A percentile compares a stretch with the other conserved stretches of the same genome.
Evolutionary conservation across 2,888 invertebrate genomes (phyloP).

Genomic region (Perdita meconis): DNA sequence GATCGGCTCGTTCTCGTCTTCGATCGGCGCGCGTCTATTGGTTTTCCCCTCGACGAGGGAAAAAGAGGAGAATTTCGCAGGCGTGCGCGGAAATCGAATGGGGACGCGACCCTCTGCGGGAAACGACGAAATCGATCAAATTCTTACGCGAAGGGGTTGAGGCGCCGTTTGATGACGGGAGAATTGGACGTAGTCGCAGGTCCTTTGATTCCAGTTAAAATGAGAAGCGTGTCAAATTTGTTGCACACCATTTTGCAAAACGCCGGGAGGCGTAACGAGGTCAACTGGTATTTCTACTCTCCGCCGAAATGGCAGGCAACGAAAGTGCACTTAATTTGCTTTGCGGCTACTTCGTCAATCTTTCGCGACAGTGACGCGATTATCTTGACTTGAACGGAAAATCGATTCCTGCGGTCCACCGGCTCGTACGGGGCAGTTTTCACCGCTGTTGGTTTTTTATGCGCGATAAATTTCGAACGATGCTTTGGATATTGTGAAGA

Average conservation of each 20-base stretch:
- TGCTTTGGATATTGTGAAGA: neutral
- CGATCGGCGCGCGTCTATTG: neutral
- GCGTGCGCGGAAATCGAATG: slow-evolving; percentile 17
- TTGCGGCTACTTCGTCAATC: slow-evolving; percentile 12
- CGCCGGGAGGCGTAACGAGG: neutral
- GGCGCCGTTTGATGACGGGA: neutral
- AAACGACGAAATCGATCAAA: neutral
- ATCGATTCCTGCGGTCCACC: slow-evolving; percentile 5
- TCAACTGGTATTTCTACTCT: neutral
- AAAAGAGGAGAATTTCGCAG: slow-evolving; percentile 6
- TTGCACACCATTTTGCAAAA: neutral
- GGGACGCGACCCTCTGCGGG: neutral
- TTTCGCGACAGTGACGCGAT: slow-evolving; percentile 21
- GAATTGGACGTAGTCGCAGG: neutral
- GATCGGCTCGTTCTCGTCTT: slow-evolving; percentile 15
- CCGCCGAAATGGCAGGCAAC: neutral
- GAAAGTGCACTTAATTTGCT: slow-evolving; percentile 4
- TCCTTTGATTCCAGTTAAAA: neutral
- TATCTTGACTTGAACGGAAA: slow-evolving; percentile 23
- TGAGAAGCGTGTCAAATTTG: neutral
- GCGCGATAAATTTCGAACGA: neutral
- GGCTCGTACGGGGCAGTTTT: neutral
- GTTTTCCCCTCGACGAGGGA: neutral
- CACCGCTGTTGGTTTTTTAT: neutral
- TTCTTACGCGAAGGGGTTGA: neutral